Percentiles rank a stretch among this genome's conserved stretches.
Conservation (phyloP, 2,797 vertebrate species). For the Mionectes olivaceus region DNA sequence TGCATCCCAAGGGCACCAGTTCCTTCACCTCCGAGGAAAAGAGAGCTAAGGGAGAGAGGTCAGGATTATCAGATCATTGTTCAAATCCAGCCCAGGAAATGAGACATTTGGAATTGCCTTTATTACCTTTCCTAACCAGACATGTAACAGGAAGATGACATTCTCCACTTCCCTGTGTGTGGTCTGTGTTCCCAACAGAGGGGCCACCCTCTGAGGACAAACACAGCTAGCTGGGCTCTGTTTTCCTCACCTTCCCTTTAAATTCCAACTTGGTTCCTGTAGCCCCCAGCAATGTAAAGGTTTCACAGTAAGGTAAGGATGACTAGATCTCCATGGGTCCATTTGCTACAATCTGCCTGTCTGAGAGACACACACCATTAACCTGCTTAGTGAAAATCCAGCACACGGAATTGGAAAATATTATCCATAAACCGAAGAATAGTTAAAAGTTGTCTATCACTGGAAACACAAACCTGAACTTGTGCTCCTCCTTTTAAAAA, state of each 20-base stretch:
- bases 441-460: neutral
- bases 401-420: neutral
- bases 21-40: neutral
- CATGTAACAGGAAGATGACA: fast-evolving
- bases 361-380: neutral
- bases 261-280: neutral
- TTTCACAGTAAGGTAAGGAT: neutral
- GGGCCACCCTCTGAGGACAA: neutral
- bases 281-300: neutral
- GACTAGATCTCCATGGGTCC: neutral
- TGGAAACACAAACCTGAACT: neutral
- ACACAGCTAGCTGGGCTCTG: neutral
- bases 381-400: neutral
- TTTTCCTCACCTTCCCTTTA: neutral
- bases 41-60: neutral
- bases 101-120: fast-evolving
- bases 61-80: neutral
- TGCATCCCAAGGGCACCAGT: neutral
- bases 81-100: neutral
- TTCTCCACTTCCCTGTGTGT: neutral
- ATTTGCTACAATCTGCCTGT: neutral
- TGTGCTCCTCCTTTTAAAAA: neutral
- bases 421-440: neutral
- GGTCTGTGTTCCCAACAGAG: neutral
- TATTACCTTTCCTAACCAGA: neutral